Evolutionary conservation across 2,797 vertebrate genomes (phyloP), one percentile per base, ranked within the genome.

Genomic region (Lophius americanus): DNA sequence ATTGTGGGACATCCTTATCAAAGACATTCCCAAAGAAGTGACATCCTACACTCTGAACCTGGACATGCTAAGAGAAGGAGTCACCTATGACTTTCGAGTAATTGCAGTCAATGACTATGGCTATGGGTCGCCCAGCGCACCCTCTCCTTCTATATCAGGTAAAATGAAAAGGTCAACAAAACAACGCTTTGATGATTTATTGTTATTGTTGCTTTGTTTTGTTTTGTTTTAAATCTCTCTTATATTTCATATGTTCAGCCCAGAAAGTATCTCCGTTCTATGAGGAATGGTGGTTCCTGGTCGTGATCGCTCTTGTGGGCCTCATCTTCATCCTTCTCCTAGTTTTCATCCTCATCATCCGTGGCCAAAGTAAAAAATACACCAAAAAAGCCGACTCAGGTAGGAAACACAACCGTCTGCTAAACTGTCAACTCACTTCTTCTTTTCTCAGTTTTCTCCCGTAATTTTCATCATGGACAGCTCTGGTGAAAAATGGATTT

Each of bases 261-360:
- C 97, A 98, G 89, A 98, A 97, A 91, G 90, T 96, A 78, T 97
- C 95, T 70, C 97, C 97, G 0, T 99, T 99, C 93, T 99, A 99
- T 0, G 98, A 99, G 81, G 98, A 99, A 91, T 99, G 98, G 98
- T 99, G 97, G 97, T 99, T 99, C 91, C 87, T 99, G 84, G 97
- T 98, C 48, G 98, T 99, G 78, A 95, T 99, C 0, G 98, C 97
- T 56, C 92, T 99, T 9, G 96, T 98, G 7, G 97, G 98, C 72
- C 96, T 99, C 84, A 99, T 98, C 92, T 98, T 99, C 92, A 98
- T 99, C 86, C 95, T 99, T 68, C 95, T 99, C 0, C 94, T 99
- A 0, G 94, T 99, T 78, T 99, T 99, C 0, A 96, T 97, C 86
- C 96, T 99, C 85, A 96, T 99, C 85, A 98, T 99, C 81, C 94